Conservation (phyloP, 2,113 vertebrate species). For the Azemiops feae region DNA sequence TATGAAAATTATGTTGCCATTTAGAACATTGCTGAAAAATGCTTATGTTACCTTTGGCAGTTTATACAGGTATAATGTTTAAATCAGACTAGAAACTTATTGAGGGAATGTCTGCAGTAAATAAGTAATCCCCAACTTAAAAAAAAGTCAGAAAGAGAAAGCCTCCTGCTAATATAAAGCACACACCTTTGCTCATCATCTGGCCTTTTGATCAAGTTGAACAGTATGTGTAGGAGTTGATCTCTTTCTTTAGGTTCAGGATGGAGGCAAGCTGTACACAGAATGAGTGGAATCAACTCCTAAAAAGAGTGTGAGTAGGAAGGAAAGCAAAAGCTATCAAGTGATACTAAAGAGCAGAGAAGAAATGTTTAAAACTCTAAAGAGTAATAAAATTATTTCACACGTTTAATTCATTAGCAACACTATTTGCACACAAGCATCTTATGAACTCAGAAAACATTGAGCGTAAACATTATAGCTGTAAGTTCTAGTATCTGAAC, state of each 20-base stretch:
- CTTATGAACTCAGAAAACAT: conserved; percentile 35
- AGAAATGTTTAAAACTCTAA: conserved; percentile 29
- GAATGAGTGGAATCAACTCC: conserved; percentile 95
- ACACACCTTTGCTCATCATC: conserved; percentile 94
- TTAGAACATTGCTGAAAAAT: neutral
- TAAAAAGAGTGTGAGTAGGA: conserved; percentile 61
- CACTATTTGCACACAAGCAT: conserved; percentile 22
- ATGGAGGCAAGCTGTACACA: conserved; percentile 96
- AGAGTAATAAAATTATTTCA: conserved; percentile 38
- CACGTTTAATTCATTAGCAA: conserved; percentile 18
- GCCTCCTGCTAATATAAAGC: neutral
- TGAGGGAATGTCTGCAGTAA: neutral
- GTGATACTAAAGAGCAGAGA: conserved; percentile 54
- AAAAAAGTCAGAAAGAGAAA: neutral
- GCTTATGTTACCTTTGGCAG: neutral
- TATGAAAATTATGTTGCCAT: neutral
- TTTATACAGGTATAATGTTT: neutral
- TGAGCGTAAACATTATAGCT: neutral
- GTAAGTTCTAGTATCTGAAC: conserved; percentile 21
- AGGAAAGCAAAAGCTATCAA: conserved; percentile 53
- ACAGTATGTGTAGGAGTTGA: conserved; percentile 97
- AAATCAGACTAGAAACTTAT: neutral
- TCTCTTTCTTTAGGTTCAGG: conserved; percentile 97
- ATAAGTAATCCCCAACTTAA: neutral
- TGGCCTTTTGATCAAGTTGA: conserved; percentile 98